Conservation (phyloP, 2,797 vertebrate species). For the Sebastes matsubarae region DNA sequence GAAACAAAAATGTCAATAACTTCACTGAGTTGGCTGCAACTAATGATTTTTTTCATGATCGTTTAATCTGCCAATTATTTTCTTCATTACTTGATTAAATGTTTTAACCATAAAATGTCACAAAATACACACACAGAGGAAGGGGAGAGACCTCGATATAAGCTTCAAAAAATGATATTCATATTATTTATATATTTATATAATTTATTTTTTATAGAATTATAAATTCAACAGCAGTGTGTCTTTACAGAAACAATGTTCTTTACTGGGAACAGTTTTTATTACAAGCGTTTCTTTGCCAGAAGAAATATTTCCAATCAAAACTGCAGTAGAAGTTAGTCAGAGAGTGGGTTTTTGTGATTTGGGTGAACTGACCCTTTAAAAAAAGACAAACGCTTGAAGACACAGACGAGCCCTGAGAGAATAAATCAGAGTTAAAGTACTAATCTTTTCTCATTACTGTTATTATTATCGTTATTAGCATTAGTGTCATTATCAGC, state of each 20-base stretch:
- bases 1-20: not conserved
- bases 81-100: not conserved
- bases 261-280: not conserved
- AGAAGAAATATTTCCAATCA: not conserved
- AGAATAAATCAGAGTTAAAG: not conserved
- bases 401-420: not conserved
- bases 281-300: not conserved
- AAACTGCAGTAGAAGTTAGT: not conserved
- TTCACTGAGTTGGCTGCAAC: not conserved
- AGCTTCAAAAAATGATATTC: no score
- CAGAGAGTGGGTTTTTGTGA: not conserved
- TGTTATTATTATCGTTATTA: not conserved
- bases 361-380: not conserved
- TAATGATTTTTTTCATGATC: accelerated
- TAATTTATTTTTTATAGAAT: no score
- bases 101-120: not conserved
- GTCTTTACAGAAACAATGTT: not conserved
- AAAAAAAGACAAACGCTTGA: not conserved
- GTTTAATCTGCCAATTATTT: not conserved
- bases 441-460: not conserved
- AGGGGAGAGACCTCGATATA: no score
- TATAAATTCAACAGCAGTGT: not conserved
- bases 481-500: slow-evolving; percentile 4
- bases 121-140: not conserved
- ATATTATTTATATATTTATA: no score